Evolutionary conservation across 2,113 vertebrate genomes (phyloP).

Genomic region (Agelaius phoeniceus): DNA sequence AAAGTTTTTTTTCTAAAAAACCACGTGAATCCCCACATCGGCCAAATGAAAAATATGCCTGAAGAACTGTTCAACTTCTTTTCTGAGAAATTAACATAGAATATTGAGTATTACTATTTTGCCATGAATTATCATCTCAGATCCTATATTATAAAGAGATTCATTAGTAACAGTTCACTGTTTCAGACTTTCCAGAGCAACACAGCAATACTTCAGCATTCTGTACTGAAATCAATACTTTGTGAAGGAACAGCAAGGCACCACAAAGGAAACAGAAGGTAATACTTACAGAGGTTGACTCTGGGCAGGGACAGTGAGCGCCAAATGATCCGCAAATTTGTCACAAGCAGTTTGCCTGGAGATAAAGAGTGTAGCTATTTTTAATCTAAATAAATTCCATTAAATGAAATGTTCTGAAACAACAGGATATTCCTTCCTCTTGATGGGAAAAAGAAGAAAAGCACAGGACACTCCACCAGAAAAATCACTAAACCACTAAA

Average conservation of each 20-base stretch:
- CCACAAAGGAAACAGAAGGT: not conserved
- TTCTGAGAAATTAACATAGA: not conserved
- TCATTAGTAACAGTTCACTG: not conserved
- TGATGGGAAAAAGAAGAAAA: not conserved
- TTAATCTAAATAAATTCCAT: not conserved
- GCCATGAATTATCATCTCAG: not conserved
- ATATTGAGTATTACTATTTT: not conserved
- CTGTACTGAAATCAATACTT: not conserved
- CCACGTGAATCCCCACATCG: not conserved
- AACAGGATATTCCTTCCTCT: not conserved
- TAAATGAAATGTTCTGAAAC: not conserved
- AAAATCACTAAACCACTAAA: not conserved
- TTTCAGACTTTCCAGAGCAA: not conserved
- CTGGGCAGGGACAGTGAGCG: slow-evolving; percentile 91
- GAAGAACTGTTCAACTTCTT: not conserved
- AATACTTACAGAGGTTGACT: slow-evolving; percentile 89
- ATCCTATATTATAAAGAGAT: not conserved
- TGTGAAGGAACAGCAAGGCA: not conserved
- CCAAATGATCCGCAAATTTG: slow-evolving; percentile 96
- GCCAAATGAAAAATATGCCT: not conserved
- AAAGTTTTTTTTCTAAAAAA: not conserved
- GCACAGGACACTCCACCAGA: not conserved
- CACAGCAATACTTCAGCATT: not conserved
- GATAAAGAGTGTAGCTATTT: slow-evolving; percentile 3
- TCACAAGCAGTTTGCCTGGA: slow-evolving; percentile 88